Evolutionary conservation across 2,888 invertebrate species (phyloP).

Genomic region (Eristalis tenax): DNA sequence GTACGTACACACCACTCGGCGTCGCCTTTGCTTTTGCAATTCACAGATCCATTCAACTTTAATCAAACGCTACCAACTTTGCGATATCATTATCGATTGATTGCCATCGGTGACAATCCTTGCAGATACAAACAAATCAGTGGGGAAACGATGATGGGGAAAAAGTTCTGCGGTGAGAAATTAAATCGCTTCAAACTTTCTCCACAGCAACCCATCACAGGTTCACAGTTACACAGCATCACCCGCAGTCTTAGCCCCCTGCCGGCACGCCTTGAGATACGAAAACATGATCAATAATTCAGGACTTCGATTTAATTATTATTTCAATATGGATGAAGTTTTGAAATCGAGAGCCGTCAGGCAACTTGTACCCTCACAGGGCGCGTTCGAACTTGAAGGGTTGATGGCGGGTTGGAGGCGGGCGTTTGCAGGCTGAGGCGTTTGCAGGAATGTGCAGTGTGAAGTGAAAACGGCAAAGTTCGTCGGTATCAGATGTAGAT

Average conservation of each 20-base stretch:
- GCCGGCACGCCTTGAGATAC: background rate
- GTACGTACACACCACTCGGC: background rate
- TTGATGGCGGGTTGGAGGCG: background rate
- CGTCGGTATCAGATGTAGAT: slow-evolving; percentile 37
- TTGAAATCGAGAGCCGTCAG: slow-evolving; percentile 18
- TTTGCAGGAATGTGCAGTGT: background rate
- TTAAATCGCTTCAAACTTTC: slow-evolving; percentile 43
- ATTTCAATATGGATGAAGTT: slow-evolving; percentile 56
- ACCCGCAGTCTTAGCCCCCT: background rate
- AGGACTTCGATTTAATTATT: slow-evolving; percentile 59
- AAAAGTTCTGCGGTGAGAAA: slow-evolving; percentile 29
- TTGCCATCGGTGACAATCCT: slow-evolving; percentile 12
- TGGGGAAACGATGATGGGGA: background rate
- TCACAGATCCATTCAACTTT: slow-evolving; percentile 23
- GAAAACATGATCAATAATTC: slow-evolving; percentile 62
- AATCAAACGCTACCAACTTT: slow-evolving; percentile 48
- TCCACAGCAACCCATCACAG: background rate
- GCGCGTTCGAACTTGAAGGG: background rate
- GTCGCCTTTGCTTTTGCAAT: background rate
- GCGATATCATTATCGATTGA: slow-evolving; percentile 49
- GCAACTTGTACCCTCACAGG: background rate
- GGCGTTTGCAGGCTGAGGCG: background rate
- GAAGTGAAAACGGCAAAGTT: slow-evolving; percentile 50
- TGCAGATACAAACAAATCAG: slow-evolving; percentile 5
- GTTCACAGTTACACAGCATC: background rate